These are phyloP conservation scores for Stenchaetothrips biformis DNA, from an alignment of 2,888 invertebrate genomes.

Conservation along the genomic window DNA sequence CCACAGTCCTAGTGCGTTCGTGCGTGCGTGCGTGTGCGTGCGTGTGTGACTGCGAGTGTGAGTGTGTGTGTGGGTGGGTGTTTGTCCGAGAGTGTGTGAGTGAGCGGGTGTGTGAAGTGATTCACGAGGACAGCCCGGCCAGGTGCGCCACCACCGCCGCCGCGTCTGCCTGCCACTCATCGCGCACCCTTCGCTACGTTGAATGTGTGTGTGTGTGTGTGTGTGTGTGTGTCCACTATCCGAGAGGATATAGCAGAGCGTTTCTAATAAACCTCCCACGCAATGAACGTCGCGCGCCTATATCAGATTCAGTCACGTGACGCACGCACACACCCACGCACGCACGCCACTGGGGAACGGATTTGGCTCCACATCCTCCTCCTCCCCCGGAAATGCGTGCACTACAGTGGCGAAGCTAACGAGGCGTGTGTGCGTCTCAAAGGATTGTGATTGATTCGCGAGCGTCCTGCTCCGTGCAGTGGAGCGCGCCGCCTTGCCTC, in stretches of 20 bases:
- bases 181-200: not conserved
- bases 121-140: not conserved
- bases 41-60: not conserved
- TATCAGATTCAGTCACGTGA: slow-evolving; percentile 16
- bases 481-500: not conserved
- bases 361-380: too few relatives aligned
- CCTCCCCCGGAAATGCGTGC: too few relatives aligned
- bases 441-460: not conserved
- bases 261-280: not conserved
- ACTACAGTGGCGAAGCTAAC: too few relatives aligned
- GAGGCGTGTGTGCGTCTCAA: too few relatives aligned
- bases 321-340: not conserved
- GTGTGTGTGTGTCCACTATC: too few relatives aligned
- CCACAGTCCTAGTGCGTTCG: not conserved
- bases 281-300: not conserved
- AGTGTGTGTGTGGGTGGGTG: not conserved
- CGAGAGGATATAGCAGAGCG: not conserved
- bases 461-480: not conserved
- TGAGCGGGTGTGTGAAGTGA: not conserved
- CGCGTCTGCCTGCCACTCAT: not conserved
- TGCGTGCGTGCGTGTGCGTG: not conserved
- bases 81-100: not conserved
- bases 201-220: too few relatives aligned
- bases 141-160: not conserved
- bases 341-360: too few relatives aligned